Percentiles rank a stretch among this genome's conserved stretches.
These are phyloP conservation scores for Apotomis turbidana DNA, from an alignment of 2,888 invertebrate genomes.

Conservation along the genomic window DNA sequence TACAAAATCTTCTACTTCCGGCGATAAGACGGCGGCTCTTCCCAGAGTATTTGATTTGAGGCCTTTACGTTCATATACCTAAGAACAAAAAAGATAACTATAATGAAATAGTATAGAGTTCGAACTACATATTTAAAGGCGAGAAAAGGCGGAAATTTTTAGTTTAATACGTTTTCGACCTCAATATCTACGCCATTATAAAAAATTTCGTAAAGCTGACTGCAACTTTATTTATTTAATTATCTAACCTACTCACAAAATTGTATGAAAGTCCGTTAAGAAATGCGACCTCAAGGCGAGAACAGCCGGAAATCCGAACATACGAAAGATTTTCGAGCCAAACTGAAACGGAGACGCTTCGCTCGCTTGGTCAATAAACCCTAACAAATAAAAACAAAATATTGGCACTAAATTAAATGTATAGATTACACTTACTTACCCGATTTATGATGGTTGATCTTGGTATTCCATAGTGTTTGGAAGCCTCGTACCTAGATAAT, in stretches of 20 bases:
- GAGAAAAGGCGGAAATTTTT: too few relatives aligned
- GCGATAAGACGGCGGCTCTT: constrained; percentile 47
- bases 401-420: constrained; percentile 5
- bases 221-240: too few relatives aligned
- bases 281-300: constrained; percentile 42
- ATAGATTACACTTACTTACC: constrained; percentile 1
- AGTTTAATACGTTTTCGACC: too few relatives aligned
- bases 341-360: too few relatives aligned
- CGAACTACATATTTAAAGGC: background rate
- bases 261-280: constrained; percentile 35
- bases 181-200: too few relatives aligned
- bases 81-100: constrained; percentile 4
- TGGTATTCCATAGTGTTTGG: too few relatives aligned
- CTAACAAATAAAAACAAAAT: constrained; percentile 2
- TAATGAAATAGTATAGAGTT: constrained; percentile 5
- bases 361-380: background rate
- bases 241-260: too few relatives aligned
- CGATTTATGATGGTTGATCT: constrained; percentile 1
- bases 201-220: too few relatives aligned
- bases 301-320: too few relatives aligned
- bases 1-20: constrained; percentile 48
- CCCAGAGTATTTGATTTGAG: constrained; percentile 45
- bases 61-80: constrained; percentile 11
- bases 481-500: too few relatives aligned
- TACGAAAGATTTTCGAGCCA: too few relatives aligned